Percentiles rank a stretch among this genome's conserved stretches.
These are phyloP conservation scores for Eunapius fragilis DNA, from an alignment of 37 sponge, comb jelly and placozoan species.

Conservation along the genomic window DNA sequence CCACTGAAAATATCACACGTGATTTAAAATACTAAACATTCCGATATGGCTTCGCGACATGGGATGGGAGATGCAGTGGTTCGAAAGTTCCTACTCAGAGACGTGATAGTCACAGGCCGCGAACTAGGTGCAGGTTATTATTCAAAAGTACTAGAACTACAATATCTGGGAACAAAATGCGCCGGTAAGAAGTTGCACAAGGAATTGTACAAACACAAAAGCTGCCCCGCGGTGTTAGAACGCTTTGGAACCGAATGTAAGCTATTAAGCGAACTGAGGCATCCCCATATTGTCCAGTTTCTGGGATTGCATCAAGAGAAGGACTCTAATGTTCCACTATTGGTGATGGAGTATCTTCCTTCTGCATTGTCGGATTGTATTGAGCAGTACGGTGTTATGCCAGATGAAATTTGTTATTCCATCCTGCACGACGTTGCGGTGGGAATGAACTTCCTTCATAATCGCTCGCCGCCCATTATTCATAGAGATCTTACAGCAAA, in stretches of 20 bases:
- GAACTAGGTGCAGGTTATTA: constrained; percentile 54
- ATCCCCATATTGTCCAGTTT: constrained; percentile 54
- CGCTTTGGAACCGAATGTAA: constrained; percentile 53
- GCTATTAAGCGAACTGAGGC: constrained; percentile 51
- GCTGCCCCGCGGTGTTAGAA: constrained; percentile 44
- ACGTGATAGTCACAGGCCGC: constrained; percentile 32
- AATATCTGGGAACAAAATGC: constrained; percentile 45
- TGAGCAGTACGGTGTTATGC: constrained; percentile 35
- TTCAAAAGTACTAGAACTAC: constrained; percentile 44
- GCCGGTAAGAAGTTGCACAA: constrained; percentile 63
- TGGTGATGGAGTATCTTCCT: constrained; percentile 60
- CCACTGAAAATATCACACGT: too few relatives aligned
- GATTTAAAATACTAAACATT: neutral
- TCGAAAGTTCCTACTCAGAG: constrained; percentile 32
- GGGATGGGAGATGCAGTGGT: neutral
- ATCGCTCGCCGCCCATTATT: constrained; percentile 42
- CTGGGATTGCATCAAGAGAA: constrained; percentile 45
- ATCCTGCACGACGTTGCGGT: constrained; percentile 55
- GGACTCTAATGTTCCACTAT: constrained; percentile 36
- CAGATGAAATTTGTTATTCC: constrained; percentile 45
- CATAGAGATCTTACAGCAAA: constrained; percentile 72
- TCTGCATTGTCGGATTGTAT: constrained; percentile 57
- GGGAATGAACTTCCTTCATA: constrained; percentile 59
- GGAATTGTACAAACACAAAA: constrained; percentile 29
- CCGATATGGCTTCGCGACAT: neutral